A percentile compares a stretch with the other conserved stretches of the same genome.
Conservation (phyloP, 2,888 invertebrate genomes). For the Slavum lentiscoides region DNA sequence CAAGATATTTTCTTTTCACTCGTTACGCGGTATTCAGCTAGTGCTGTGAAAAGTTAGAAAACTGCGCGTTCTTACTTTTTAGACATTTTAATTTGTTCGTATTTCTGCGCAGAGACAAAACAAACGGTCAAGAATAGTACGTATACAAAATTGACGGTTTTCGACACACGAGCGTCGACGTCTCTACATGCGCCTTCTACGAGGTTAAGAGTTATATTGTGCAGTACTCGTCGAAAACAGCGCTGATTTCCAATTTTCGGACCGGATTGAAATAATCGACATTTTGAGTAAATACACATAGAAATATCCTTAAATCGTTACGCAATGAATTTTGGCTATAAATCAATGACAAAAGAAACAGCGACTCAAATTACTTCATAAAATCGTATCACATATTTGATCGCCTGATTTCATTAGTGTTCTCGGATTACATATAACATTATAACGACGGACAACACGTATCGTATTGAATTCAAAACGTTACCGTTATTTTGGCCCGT, state of each 20-base stretch:
- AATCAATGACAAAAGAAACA: not conserved
- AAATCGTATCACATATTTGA: conserved; percentile 50
- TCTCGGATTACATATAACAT: too few relatives aligned
- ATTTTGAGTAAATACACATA: not conserved
- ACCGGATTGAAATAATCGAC: not conserved
- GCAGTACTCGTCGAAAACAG: not conserved
- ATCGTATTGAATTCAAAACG: not conserved
- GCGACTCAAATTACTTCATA: not conserved
- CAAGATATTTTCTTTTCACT: too few relatives aligned
- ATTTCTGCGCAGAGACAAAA: too few relatives aligned
- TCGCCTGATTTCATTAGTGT: conserved; percentile 41
- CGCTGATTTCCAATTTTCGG: not conserved
- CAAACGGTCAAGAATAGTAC: too few relatives aligned
- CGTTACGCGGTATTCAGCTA: too few relatives aligned
- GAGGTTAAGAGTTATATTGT: too few relatives aligned
- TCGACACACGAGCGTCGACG: too few relatives aligned
- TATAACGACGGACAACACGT: not conserved
- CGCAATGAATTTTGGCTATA: not conserved
- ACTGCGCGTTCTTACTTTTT: too few relatives aligned
- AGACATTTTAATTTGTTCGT: too few relatives aligned
- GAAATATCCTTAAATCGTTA: not conserved
- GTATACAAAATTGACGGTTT: too few relatives aligned
- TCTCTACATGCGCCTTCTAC: too few relatives aligned
- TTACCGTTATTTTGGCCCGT: conserved; percentile 61
- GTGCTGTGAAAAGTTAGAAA: too few relatives aligned